Base-by-base conservation (phyloP, 2,113 vertebrate species). In the Callospermophilus lateralis region DNA sequence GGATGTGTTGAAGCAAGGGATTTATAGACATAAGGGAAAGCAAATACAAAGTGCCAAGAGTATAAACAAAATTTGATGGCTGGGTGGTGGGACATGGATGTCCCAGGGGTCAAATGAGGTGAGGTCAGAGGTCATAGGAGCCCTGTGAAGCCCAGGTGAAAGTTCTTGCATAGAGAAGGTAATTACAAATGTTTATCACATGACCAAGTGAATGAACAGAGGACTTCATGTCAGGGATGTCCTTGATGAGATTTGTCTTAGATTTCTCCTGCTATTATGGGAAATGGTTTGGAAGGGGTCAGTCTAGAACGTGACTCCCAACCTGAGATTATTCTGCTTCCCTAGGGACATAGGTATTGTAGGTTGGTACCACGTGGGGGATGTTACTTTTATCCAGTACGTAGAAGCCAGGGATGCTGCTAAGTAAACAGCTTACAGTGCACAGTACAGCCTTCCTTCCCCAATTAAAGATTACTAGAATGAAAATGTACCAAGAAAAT, bases 401-500 rank as follows among this genome's bases (percentile, higher is more conserved):
- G 4, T 37, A 11, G 80, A 37, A 72, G 10, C 58, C 58, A 55
- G 17, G 20, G 22, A 26, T 53, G 12, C 8, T 74, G 48, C 15
- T 63, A 26, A 32, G 6, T 9, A 63, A 63, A 63, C 24, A 34
- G 22, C 63, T 83, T 58, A n/a, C 11, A 84, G 34, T 6, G 8
- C n/a, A 58, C 13, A n/a, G n/a, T 53, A n/a, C 0, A 53, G 20
- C 1, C 3, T 8, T 24, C 32, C 32, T 19, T 55, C 10, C 7
- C 11, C 13, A 19, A 19, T 22, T 42, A 80, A 76, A 61, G 53
- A 32, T 58, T 37, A 26, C 15, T 51, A 93, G 70, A 63, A 68
- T 39, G n/a, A 97, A 68, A 85, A 87, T 89, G 55, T 37, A 6
- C 20, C 65, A 72, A 96, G 72, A 95, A 95, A 96, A 70, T 61